Conservation (phyloP, 2,888 invertebrate species). For the Orthonychiurus folsomi region DNA sequence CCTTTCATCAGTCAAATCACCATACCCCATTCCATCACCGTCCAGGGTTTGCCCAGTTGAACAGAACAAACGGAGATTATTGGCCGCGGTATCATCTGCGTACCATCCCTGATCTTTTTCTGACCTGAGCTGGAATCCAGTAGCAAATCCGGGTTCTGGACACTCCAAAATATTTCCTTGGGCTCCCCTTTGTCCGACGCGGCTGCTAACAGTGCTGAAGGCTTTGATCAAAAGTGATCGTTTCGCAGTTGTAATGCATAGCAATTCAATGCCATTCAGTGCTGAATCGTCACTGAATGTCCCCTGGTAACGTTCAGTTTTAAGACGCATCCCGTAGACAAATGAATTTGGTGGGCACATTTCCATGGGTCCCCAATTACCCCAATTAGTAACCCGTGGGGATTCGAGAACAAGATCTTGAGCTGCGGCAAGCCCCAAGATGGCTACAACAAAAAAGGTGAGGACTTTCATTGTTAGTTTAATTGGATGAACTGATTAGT, state of each 20-base stretch:
- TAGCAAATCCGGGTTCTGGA: slow-evolving; percentile 12
- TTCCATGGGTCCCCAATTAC: slow-evolving; percentile 27
- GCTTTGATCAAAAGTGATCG: background rate
- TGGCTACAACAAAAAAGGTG: background rate
- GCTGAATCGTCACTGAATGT: slow-evolving; percentile 16
- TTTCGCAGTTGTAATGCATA: background rate
- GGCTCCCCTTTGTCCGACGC: slow-evolving; percentile 12
- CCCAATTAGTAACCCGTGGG: slow-evolving; percentile 27
- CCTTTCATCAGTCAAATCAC: slow-evolving; percentile 14
- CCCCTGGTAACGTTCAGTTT: slow-evolving; percentile 26
- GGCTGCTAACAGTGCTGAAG: slow-evolving; percentile 3
- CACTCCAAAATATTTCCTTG: slow-evolving; percentile 11
- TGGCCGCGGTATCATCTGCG: slow-evolving; percentile 13
- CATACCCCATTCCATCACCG: slow-evolving; percentile 11
- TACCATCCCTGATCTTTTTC: slow-evolving; percentile 10
- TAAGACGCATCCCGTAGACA: slow-evolving; percentile 31
- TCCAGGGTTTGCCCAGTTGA: slow-evolving; percentile 7
- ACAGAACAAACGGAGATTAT: slow-evolving; percentile 13
- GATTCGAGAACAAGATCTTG: slow-evolving; percentile 10
- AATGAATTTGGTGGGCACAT: slow-evolving; percentile 22
- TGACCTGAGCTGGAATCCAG: slow-evolving; percentile 14
- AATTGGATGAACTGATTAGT: too few relatives aligned
- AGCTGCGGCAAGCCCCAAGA: background rate
- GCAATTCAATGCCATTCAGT: slow-evolving; percentile 10
- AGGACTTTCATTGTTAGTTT: too few relatives aligned